Conservation (phyloP, 2,113 vertebrate species). For the Heloderma charlesbogerti region DNA sequence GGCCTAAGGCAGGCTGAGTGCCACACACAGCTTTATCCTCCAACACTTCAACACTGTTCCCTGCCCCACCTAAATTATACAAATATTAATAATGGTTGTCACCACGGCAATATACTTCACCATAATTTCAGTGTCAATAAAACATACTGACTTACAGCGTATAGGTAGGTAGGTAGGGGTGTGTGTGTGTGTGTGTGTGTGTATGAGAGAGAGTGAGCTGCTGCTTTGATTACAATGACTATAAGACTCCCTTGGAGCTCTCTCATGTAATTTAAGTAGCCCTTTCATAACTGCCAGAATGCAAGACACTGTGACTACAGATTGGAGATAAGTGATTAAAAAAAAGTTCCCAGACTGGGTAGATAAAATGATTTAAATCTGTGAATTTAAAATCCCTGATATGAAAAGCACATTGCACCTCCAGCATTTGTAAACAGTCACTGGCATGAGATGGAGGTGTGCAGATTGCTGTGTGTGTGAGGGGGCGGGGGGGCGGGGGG, state of each 20-base stretch:
- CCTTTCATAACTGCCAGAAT: slow-evolving; percentile 54
- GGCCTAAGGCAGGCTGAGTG: neutral
- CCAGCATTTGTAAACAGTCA: slow-evolving; percentile 24
- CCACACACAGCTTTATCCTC: neutral
- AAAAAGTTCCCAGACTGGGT: slow-evolving; percentile 10
- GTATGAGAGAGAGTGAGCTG: neutral
- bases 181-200: neutral
- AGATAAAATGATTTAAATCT: slow-evolving; percentile 21
- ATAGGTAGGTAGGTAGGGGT: neutral
- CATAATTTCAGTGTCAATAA: neutral
- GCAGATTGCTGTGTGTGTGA: neutral
- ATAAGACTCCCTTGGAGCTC: slow-evolving; percentile 53
- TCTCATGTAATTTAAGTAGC: slow-evolving; percentile 37
- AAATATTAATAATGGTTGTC: neutral
- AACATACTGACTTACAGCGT: neutral
- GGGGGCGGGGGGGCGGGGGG: neutral
- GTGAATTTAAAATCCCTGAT: slow-evolving; percentile 46
- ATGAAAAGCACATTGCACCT: slow-evolving; percentile 11
- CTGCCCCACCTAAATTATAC: neutral
- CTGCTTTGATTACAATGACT: slow-evolving; percentile 17
- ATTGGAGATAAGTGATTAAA: slow-evolving; percentile 56
- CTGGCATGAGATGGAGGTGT: neutral
- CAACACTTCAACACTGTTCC: neutral
- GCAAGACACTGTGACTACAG: slow-evolving; percentile 53
- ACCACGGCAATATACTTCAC: neutral